Evolutionary conservation across 2,113 vertebrate genomes (phyloP).

Genomic region (Corythornis cristatus): DNA sequence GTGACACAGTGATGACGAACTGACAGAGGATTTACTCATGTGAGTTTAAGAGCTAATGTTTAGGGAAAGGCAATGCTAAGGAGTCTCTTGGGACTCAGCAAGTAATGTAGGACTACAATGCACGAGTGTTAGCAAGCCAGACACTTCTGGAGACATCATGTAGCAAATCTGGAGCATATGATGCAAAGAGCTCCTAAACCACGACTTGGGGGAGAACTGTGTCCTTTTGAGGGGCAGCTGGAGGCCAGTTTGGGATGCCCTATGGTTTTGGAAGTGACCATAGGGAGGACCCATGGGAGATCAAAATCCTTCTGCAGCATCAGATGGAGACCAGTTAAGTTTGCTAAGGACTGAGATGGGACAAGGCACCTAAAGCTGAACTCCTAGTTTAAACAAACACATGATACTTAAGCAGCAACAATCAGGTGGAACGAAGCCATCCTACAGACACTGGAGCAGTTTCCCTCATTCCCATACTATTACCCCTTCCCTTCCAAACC

Average conservation of each 20-base stretch:
- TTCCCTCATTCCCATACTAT: not conserved
- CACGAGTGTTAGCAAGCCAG: not conserved
- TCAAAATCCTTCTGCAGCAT: not conserved
- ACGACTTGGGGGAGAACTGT: not conserved
- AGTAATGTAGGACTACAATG: not conserved
- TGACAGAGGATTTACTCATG: not conserved
- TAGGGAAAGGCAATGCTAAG: not conserved
- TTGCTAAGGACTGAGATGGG: not conserved
- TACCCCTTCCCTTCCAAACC: not conserved
- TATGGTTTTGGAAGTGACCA: not conserved
- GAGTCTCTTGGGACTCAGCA: not conserved
- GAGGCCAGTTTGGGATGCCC: not conserved
- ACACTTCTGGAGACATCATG: not conserved
- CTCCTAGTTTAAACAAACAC: accelerated
- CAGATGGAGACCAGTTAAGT: conserved; percentile 4
- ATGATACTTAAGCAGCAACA: not conserved
- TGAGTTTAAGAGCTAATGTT: not conserved
- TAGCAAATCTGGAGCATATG: not conserved
- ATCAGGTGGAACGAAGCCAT: not conserved
- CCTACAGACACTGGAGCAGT: not conserved
- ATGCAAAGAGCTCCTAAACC: not conserved
- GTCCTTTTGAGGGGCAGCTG: not conserved
- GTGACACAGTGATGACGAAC: not conserved
- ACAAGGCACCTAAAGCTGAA: not conserved
- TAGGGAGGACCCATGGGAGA: not conserved